Evolutionary conservation across 2,113 vertebrate genomes (phyloP), one percentile per base, ranked within the genome.

Genomic region (Symphodus melops): DNA sequence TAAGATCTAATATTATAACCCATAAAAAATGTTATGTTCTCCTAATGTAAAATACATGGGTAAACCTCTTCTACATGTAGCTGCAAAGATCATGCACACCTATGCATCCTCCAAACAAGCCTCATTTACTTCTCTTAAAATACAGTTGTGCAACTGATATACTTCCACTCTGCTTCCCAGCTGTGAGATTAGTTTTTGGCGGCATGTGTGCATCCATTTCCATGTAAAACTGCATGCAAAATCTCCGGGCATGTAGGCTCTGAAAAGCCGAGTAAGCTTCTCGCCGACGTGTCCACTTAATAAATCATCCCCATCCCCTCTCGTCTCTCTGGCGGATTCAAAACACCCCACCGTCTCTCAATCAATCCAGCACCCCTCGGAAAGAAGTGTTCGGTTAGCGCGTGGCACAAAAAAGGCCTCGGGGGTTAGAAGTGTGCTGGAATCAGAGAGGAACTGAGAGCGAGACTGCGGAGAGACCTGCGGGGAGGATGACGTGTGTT

Each of bases 41-140:
- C 6, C 51, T 55, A 5, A 65, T 44, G 14, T 8, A 59, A 79
- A 68, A 59, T 33, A 25, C 37, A 62, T n/a, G n/a, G n/a, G n/a
- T n/a, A n/a, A 77, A 82, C 73, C 11, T 66, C 8, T 17, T 0
- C 19, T 28, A 20, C 48, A 44, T 28, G 36, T 23, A n/a, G 59
- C 37, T 10, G 8, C 10, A 7, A 23, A 51, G 58, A 33, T 48
- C 76, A 44, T 3, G 8, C 25, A 28, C 53, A 37, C 14, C 20
- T 17, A 17, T 14, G 44, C 61, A 79, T 79, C 57, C 39, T 75
- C 79, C 56, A 55, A 61, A 46, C 51, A 53, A 61, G 62, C 81
- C 61, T 86, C 60, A 74, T 89, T 82, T 76, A 72, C 68, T 68
- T 80, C 58, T 37, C 59, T 81, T 61, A 74, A 76, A 44, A 59